A percentile compares a stretch with the other conserved stretches of the same genome.
These are phyloP conservation scores for Recurvirostra avosetta DNA, from an alignment of 2,113 vertebrate genomes.

Conservation along the genomic window DNA sequence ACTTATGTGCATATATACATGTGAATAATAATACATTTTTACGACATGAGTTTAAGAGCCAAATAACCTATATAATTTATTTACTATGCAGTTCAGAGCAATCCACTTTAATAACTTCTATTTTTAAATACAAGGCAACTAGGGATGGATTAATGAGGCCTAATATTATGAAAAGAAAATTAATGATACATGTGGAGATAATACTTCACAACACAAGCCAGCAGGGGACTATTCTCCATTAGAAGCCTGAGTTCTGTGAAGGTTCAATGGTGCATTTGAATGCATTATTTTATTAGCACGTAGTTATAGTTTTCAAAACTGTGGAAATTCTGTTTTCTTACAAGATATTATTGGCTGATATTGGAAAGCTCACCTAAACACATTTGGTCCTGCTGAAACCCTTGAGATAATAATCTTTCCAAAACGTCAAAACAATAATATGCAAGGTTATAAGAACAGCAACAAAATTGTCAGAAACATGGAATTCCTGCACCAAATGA, in stretches of 20 bases:
- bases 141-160: slow-evolving; percentile 52
- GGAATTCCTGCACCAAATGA: slow-evolving; percentile 1
- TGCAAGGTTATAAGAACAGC: neutral
- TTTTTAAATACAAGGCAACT: slow-evolving; percentile 56
- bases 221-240: slow-evolving; percentile 32
- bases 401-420: slow-evolving; percentile 12
- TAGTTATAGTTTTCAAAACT: slow-evolving; percentile 36
- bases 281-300: slow-evolving; percentile 54
- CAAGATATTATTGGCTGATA: neutral
- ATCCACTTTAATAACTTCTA: slow-evolving; percentile 27
- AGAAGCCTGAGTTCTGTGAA: slow-evolving; percentile 41
- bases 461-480: slow-evolving; percentile 17
- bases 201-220: slow-evolving; percentile 50
- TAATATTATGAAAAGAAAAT: slow-evolving; percentile 62
- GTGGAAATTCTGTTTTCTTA: slow-evolving; percentile 42
- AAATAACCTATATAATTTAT: neutral
- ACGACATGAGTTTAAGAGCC: neutral
- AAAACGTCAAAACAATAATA: slow-evolving; percentile 26
- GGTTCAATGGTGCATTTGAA: slow-evolving; percentile 43
- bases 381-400: neutral
- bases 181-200: slow-evolving; percentile 58
- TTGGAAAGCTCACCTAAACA: neutral
- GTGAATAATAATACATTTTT: neutral
- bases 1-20: neutral
- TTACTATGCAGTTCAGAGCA: slow-evolving; percentile 27